A percentile compares a stretch with the other conserved stretches of the same genome.
These are phyloP conservation scores for Hyperoplus immaculatus DNA, from an alignment of 2,797 vertebrate genomes.

Conservation along the genomic window DNA sequence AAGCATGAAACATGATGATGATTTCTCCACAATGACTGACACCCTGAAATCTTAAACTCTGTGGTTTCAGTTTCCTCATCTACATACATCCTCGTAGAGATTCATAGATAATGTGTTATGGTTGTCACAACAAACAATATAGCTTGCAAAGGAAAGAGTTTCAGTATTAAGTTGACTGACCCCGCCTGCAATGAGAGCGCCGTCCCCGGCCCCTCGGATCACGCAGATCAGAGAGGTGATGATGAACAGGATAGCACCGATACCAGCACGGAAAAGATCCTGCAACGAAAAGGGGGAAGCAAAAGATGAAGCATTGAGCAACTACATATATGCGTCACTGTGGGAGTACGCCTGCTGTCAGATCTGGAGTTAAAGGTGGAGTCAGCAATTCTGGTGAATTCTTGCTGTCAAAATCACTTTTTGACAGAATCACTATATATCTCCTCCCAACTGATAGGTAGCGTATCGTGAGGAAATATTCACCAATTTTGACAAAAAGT, in stretches of 20 bases:
- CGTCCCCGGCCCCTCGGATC: constrained; percentile 69
- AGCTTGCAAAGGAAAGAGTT: neutral
- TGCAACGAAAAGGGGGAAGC: constrained; percentile 49
- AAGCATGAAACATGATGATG: constrained; percentile 7
- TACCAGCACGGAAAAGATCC: constrained; percentile 81
- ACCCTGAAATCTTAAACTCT: no score
- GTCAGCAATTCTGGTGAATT: no score
- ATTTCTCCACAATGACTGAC: neutral
- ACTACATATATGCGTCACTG: neutral
- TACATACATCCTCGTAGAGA: neutral
- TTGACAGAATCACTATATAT: no score
- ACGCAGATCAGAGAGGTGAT: constrained; percentile 84
- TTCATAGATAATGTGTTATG: neutral
- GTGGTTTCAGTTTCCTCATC: neutral
- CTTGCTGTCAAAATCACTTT: no score
- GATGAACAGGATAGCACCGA: constrained; percentile 78
- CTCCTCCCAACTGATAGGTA: no score
- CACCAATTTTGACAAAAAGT: no score
- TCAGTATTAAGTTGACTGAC: constrained; percentile 61
- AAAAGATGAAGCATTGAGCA: neutral
- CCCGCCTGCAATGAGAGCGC: constrained; percentile 82
- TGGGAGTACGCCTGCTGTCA: neutral
- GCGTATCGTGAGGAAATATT: no score
- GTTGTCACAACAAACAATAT: constrained; percentile 28
- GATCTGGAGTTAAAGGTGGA: no score